Percentiles rank a stretch among this genome's conserved stretches.
These are phyloP conservation scores for Tachypleus tridentatus DNA, from an alignment of 1,140 invertebrate species.

Conservation along the genomic window DNA sequence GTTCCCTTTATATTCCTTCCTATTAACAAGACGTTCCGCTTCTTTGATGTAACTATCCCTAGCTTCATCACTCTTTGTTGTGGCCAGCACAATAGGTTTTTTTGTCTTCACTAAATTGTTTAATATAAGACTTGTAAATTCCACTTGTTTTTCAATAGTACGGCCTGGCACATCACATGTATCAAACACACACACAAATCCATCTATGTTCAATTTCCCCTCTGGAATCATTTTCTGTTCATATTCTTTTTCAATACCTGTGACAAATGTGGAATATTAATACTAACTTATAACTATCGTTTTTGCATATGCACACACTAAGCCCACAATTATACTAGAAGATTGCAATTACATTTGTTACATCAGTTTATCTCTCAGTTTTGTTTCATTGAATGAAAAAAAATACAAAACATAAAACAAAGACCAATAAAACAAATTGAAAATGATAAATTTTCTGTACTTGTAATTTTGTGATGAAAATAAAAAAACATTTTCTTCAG, in stretches of 20 bases:
- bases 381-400: too few relatives aligned
- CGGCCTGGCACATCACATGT: slow-evolving; percentile 73
- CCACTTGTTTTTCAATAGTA: slow-evolving; percentile 67
- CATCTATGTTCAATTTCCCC: slow-evolving; percentile 85
- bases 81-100: slow-evolving; percentile 87
- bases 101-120: slow-evolving; percentile 81
- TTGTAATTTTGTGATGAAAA: too few relatives aligned
- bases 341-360: too few relatives aligned
- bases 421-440: too few relatives aligned
- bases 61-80: slow-evolving; percentile 92
- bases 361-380: too few relatives aligned
- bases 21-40: slow-evolving; percentile 70
- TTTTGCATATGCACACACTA: too few relatives aligned
- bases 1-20: slow-evolving; percentile 77
- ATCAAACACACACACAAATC: slow-evolving; percentile 92
- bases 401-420: too few relatives aligned
- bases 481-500: too few relatives aligned
- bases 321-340: too few relatives aligned
- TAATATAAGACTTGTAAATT: slow-evolving; percentile 60
- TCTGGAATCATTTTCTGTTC: slow-evolving; percentile 88
- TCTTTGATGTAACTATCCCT: slow-evolving; percentile 76
- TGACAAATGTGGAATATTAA: too few relatives aligned
- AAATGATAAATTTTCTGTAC: too few relatives aligned
- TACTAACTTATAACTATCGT: too few relatives aligned
- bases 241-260: slow-evolving; percentile 78